These are phyloP conservation scores for Saturnia japonica DNA, from an alignment of 2,888 invertebrate genomes.

Conservation along the genomic window DNA sequence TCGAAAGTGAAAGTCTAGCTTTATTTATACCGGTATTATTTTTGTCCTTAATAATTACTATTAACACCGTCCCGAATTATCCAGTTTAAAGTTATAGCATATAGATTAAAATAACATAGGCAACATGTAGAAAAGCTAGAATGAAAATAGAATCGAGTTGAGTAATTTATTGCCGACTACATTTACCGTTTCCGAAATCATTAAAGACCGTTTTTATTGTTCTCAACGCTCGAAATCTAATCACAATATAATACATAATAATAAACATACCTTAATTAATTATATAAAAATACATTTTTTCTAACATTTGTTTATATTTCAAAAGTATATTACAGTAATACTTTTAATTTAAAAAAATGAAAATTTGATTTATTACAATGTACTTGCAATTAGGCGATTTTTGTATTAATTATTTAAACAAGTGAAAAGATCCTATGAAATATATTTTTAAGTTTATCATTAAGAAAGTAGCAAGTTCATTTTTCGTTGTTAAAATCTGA, in stretches of 20 bases:
- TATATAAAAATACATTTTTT: not conserved
- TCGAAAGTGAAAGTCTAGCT: too few relatives aligned
- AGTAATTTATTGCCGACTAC: not conserved
- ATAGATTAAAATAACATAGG: not conserved
- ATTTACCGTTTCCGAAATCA: constrained; percentile 1
- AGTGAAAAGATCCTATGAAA: too few relatives aligned
- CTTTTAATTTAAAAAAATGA: too few relatives aligned
- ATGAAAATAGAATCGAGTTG: not conserved
- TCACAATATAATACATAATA: not conserved
- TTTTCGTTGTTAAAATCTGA: too few relatives aligned
- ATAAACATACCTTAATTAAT: not conserved
- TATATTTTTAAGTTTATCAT: too few relatives aligned
- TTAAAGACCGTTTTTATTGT: not conserved
- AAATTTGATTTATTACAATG: too few relatives aligned
- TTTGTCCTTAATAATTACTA: not conserved
- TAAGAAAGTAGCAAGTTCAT: too few relatives aligned
- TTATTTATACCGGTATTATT: too few relatives aligned
- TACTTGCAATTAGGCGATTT: too few relatives aligned
- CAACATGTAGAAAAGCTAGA: not conserved
- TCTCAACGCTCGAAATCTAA: not conserved
- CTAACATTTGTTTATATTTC: too few relatives aligned
- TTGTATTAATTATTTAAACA: too few relatives aligned
- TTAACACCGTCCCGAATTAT: not conserved
- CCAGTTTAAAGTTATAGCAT: not conserved
- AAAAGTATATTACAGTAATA: too few relatives aligned